Evolutionary conservation across 2,888 invertebrate genomes (phyloP).

Genomic region (Plagodis dolabraria): DNA sequence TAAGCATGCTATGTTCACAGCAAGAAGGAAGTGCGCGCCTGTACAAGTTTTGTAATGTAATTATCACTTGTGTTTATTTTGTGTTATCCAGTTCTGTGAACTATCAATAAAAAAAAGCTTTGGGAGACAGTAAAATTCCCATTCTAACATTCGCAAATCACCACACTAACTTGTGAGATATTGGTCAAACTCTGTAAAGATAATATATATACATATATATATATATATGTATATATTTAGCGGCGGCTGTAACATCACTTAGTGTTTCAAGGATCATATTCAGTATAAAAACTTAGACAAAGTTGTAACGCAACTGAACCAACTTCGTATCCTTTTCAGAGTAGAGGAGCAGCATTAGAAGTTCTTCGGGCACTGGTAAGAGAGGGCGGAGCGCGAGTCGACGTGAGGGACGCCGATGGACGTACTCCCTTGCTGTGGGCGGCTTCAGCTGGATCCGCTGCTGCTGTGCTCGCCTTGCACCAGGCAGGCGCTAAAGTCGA

Average conservation of each 20-base stretch:
- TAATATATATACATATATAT: no score
- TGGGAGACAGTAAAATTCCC: no score
- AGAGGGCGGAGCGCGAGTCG: constrained; percentile 91
- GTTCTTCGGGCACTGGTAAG: constrained; percentile 91
- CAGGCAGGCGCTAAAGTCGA: constrained; percentile 94
- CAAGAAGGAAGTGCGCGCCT: no score
- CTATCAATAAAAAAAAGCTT: no score
- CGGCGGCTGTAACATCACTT: neutral
- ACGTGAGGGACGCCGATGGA: constrained; percentile 95
- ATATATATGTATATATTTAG: no score
- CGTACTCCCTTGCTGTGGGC: constrained; percentile 98
- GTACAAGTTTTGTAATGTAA: no score
- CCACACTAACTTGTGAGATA: no score
- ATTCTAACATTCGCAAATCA: no score
- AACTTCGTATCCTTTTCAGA: constrained; percentile 45
- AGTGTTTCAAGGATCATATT: neutral
- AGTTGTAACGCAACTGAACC: neutral
- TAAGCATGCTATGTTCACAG: no score
- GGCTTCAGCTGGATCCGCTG: constrained; percentile 97
- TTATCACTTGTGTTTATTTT: no score
- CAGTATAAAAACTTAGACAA: neutral
- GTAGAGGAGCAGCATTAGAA: constrained; percentile 88
- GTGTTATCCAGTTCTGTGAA: no score
- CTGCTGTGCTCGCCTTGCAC: constrained; percentile 94
- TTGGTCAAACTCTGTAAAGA: no score